Percentiles rank a stretch among this genome's conserved stretches.
These are phyloP conservation scores for Drosophila seguyi DNA, from an alignment of 1,140 invertebrate genomes.

Conservation along the genomic window DNA sequence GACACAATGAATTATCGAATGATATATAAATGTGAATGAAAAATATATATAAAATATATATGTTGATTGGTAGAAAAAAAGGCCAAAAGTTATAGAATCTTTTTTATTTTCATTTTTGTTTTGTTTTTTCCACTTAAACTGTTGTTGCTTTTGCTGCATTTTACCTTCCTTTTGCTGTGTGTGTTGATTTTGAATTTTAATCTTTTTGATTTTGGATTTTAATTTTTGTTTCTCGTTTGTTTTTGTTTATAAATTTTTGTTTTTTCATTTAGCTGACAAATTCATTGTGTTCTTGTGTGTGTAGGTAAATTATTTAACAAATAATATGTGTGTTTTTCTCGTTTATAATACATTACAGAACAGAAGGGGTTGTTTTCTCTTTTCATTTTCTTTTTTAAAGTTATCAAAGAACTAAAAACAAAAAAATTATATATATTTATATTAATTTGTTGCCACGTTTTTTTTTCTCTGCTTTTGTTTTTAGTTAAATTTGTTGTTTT, in stretches of 20 bases:
- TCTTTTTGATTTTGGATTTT: constrained; percentile 39
- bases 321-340: constrained; percentile 34
- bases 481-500: constrained; percentile 50
- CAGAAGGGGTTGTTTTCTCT: constrained; percentile 15
- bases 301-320: constrained; percentile 41
- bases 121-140: constrained; percentile 50
- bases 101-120: constrained; percentile 62
- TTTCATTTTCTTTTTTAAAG: constrained; percentile 16
- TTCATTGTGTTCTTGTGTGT: constrained; percentile 78
- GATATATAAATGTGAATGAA: constrained; percentile 33
- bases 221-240: constrained; percentile 16
- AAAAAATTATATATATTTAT: constrained; percentile 62
- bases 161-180: constrained; percentile 5
- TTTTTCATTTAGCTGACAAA: constrained; percentile 71
- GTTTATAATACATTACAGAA: constrained; percentile 43
- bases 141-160: constrained; percentile 10
- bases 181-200: constrained; percentile 45
- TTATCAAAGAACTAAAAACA: constrained; percentile 50
- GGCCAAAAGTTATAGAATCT: constrained; percentile 60
- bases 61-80: constrained; percentile 38
- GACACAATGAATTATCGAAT: constrained; percentile 55
- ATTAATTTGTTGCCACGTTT: constrained; percentile 77
- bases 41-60: neutral
- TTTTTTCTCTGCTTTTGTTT: constrained; percentile 49
- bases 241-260: neutral